Conservation (phyloP, 2,888 invertebrate species). For the Eilema caniola region DNA sequence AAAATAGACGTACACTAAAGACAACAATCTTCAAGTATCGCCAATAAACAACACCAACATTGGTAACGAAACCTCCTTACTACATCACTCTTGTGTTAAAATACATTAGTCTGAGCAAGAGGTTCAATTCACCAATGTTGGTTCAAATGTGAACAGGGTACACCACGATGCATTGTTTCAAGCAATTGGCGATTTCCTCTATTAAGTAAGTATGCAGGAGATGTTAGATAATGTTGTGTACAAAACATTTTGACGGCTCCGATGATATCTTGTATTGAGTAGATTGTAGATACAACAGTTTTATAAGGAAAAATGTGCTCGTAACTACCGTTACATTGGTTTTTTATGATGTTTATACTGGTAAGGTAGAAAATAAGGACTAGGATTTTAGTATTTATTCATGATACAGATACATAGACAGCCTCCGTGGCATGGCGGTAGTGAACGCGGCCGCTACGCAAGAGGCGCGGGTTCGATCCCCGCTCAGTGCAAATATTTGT, state of each 20-base stretch:
- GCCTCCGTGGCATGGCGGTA: no score
- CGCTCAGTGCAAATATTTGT: no score
- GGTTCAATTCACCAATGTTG: conserved; percentile 40
- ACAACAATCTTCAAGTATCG: conserved; percentile 52
- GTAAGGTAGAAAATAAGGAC: no score
- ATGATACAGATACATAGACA: no score
- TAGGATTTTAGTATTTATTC: no score
- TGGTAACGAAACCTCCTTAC: conserved; percentile 10
- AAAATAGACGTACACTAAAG: conserved; percentile 53
- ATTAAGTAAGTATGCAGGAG: conserved; percentile 73
- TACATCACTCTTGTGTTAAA: conserved; percentile 1
- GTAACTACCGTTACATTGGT: conserved; percentile 18
- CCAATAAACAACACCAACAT: conserved; percentile 35
- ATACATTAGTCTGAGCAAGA: conserved; percentile 15
- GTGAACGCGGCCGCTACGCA: no score
- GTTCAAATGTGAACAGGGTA: conserved; percentile 41
- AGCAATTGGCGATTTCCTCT: conserved; percentile 83
- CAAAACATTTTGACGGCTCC: conserved; percentile 79
- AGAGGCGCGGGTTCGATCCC: no score
- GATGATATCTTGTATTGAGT: conserved; percentile 58
- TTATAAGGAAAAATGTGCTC: conserved; percentile 42
- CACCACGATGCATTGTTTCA: conserved; percentile 65
- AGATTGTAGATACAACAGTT: conserved; percentile 47
- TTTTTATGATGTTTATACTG: neutral
- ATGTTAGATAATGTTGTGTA: conserved; percentile 73